Evolutionary conservation across 2,113 vertebrate genomes (phyloP), one percentile per base, ranked within the genome.

Genomic region (Engystomops pustulosus): DNA sequence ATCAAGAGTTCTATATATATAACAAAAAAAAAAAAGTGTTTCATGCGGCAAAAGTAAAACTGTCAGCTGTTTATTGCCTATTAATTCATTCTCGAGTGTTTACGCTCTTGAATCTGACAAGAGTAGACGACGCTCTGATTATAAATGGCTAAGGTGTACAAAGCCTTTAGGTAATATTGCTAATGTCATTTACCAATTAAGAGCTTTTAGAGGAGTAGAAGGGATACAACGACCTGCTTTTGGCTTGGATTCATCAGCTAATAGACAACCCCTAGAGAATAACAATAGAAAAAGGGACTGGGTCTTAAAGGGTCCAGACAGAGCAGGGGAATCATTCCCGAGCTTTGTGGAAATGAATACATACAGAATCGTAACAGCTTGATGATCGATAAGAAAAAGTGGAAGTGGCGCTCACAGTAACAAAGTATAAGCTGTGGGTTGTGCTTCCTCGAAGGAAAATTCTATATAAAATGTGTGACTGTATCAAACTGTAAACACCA

Each of bases 121-220:
- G 74, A 77, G 53, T 18, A 65, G 53, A 60, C 49, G 72, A 47
- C 10, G 30, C 67, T 38, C 17, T 49, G 36, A 69, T 38, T 68
- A 69, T 84, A 78, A 84, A 78, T 68, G 45, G 82, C 82, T 68
- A 44, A 60, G 51, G 49, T 74, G 68, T 74, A 62, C 53, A 83
- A 78, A 78, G 60, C 82, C 62, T 17, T 69, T 68, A 78, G 82
- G 34, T 62, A 32, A 34, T 38, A 15, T 27, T 11, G 38, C 70
- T 83, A 74, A 83, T 83, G 38, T 71, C 51, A 83, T 83, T 74
- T 83, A 74, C 69, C 51, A 60, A 83, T 83, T 74, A 74, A 74
- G 23, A 58, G 81, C 68, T 83, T 83, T 75, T 75, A 72, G 67
- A 25, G 32, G 38, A 44, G 49, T 60, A 45, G 12, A 83, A 51